Evolutionary conservation across 2,113 vertebrate genomes (phyloP), one percentile per base, ranked within the genome.

Genomic region (Vireo altiloquus): DNA sequence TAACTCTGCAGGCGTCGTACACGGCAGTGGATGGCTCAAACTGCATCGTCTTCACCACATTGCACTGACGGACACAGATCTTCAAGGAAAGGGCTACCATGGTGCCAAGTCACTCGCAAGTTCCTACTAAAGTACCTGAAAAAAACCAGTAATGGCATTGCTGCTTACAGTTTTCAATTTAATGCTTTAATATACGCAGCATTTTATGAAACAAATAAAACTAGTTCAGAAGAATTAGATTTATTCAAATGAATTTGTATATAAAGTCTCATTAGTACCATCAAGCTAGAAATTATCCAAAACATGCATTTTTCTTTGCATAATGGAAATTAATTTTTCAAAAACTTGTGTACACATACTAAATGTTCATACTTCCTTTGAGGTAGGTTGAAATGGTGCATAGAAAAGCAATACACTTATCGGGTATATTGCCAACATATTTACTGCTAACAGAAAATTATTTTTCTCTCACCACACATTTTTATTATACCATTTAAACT

Each of bases 21-120:
- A 99, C 99, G 0, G 99, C 99, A 0, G 99, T 99, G 56, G 98
- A 99, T 0, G 99, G 99, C 27, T 99, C 99, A 65, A 99, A 99
- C 95, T 99, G 99, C 99, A 99, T 99, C 0, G 99, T 99, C 98
- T 99, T 99, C 95, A 99, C 99, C 74, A 99, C 99, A 15, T 99
- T 99, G 98, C 99, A 99, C 56, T 99, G 99, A 52, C 99, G 99
- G 35, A 99, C 98, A n/a, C 99, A 99, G 83, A 99, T 99, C 98
- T 99, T 99, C 64, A 99, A 95, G 12, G 99, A 99, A 47, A 99
- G 97, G 83, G 99, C 99, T 95, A 99, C 99, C 99, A 99, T 99
- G 89, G 97, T 98, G 97, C 82, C 88, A 77, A 93, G 68, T 90
- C 91, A 87, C 89, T 75, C 18, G 76, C 46, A 84, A 91, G 93